Evolutionary conservation across 2,113 vertebrate species (phyloP).

Genomic region (Oncorhynchus keta): DNA sequence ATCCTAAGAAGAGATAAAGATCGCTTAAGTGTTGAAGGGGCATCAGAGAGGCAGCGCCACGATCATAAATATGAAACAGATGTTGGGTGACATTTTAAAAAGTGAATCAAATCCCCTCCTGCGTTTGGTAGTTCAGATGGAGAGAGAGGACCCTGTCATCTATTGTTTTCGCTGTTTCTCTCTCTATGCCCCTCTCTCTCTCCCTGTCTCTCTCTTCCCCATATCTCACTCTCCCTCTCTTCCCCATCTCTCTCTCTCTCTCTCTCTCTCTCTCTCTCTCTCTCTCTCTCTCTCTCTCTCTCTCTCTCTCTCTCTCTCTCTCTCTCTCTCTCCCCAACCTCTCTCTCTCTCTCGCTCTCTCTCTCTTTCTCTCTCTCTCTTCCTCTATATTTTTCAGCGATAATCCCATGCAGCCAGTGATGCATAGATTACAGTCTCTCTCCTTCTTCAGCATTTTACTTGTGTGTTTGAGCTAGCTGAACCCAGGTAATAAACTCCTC

Average conservation of each 20-base stretch:
- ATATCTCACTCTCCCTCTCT: too few species aligned
- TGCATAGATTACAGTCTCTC: slow-evolving; percentile 61
- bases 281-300: too few species aligned
- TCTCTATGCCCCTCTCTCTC: slow-evolving; percentile 14
- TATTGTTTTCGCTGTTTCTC: slow-evolving; percentile 10
- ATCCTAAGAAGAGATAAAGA: slow-evolving; percentile 73
- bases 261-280: too few species aligned
- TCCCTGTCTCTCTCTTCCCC: too few species aligned
- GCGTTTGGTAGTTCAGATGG: slow-evolving; percentile 62
- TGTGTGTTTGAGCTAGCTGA: slow-evolving; percentile 40
- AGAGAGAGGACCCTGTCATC: slow-evolving; percentile 57
- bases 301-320: slow-evolving; percentile 11
- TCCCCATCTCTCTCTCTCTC: too few species aligned
- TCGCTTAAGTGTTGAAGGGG: slow-evolving; percentile 69
- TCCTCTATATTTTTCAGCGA: slow-evolving; percentile 2
- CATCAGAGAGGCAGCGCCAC: slow-evolving; percentile 64
- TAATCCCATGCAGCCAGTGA: slow-evolving; percentile 62
- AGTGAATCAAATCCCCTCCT: slow-evolving; percentile 69
- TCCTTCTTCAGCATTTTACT: slow-evolving; percentile 53
- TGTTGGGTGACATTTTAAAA: slow-evolving; percentile 76
- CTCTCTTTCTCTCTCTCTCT: not conserved
- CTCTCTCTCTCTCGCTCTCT: not conserved
- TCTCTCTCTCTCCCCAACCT: not conserved
- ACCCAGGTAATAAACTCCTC: slow-evolving; percentile 5
- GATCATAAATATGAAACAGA: slow-evolving; percentile 79